Evolutionary conservation across 2,797 vertebrate species (phyloP).

Genomic region (Rhinichthys osculus): DNA sequence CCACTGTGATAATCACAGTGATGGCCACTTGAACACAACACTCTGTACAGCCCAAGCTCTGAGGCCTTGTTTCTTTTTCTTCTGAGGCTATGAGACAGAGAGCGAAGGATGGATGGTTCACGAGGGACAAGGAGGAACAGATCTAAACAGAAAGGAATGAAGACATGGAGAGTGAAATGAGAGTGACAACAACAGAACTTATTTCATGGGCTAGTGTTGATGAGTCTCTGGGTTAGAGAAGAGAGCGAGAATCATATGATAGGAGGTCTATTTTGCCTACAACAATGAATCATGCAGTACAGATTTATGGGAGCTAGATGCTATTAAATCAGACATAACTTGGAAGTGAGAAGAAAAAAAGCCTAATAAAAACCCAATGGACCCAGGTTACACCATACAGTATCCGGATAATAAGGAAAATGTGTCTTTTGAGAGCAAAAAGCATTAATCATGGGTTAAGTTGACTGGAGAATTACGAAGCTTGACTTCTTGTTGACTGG

Average conservation of each 20-base stretch:
- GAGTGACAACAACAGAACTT: slow-evolving; percentile 37
- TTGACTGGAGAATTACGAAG: background rate
- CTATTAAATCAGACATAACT: slow-evolving; percentile 40
- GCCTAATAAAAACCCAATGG: slow-evolving; percentile 18
- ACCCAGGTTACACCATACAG: background rate
- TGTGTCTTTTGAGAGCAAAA: slow-evolving; percentile 9
- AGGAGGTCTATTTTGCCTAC: slow-evolving; percentile 20
- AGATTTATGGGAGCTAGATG: slow-evolving; percentile 33
- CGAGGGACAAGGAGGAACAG: slow-evolving; percentile 43
- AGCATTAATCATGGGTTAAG: slow-evolving; percentile 14
- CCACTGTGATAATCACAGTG: background rate
- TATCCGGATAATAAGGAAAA: slow-evolving; percentile 32
- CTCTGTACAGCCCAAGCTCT: slow-evolving; percentile 21
- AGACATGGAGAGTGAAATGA: slow-evolving; percentile 32
- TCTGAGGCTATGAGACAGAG: slow-evolving; percentile 27
- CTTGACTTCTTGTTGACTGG: slow-evolving; percentile 17
- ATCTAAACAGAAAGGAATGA: slow-evolving; percentile 56
- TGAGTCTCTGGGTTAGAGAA: slow-evolving; percentile 30
- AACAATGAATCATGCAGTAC: slow-evolving; percentile 37
- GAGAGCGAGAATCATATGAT: background rate
- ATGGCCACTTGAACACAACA: slow-evolving; percentile 35
- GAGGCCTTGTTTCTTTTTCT: background rate
- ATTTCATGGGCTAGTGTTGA: slow-evolving; percentile 40
- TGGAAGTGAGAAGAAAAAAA: slow-evolving; percentile 37
- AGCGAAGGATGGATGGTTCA: slow-evolving; percentile 33